Base-by-base conservation (phyloP, 2,888 invertebrate genomes). In the Dicranocentrus wangi region DNA sequence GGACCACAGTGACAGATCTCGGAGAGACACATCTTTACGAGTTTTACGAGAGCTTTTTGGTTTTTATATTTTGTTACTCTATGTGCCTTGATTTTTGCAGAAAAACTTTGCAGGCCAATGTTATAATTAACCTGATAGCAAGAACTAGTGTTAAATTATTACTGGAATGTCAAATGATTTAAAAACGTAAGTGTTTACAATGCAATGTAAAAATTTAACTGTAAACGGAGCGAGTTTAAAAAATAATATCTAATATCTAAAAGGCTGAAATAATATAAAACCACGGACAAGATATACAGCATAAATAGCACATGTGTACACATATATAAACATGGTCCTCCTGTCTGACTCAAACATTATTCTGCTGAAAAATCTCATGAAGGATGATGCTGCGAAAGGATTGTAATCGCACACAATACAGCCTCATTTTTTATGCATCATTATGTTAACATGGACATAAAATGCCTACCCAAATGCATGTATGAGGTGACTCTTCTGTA, bases 1-100 rank as follows among this genome's bases (percentile, higher is more conserved):
- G 69, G 51, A 0, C 70, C 66, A 28, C 82, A 79, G 19, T 43
- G 58, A 43, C 70, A 82, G n/a, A 75, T 69, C 3, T 25, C 63
- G 0, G 70, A 43, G 27, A 76, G 60, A n/a, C 72, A 72, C 42
- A 61, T 63, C n/a, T 27, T 60, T 25, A 21, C 17, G 7, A 21
- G 5, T 58, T 51, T 17, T n/a, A 51, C 3, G 21, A 19, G 8
- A n/a, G 10, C 19, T 21, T n/a, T 3, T 10, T 51, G 7, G n/a
- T 51, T 13, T 13, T 13, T 51, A 51, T 51, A n/a, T 51, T 51
- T 51, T 51, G 7, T 51, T 51, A n/a, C 51, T n/a, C 7, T n/a
- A 7, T 17, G 51, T 5, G 7, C 51, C 17, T 51, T n/a, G n/a
- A 8, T 13, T n/a, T 51, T 51, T 13, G n/a, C 3, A 51, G n/a